A percentile compares a stretch with the other conserved stretches of the same genome.
These are phyloP conservation scores for Podarcis raffonei DNA, from an alignment of 2,113 vertebrate species.

Conservation along the genomic window DNA sequence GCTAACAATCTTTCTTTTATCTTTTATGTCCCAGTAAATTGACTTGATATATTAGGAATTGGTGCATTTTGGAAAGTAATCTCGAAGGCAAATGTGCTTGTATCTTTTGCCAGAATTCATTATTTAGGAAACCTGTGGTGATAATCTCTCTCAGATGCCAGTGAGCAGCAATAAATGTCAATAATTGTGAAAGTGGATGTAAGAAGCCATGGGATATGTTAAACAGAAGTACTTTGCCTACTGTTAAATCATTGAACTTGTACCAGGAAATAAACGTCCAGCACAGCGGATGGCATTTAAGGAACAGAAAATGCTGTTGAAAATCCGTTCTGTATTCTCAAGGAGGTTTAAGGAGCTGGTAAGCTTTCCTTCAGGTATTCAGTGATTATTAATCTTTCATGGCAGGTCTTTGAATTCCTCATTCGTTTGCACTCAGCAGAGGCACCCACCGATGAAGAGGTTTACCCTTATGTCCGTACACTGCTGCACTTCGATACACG, in stretches of 20 bases:
- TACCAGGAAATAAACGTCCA: background rate
- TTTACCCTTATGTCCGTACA: conserved; percentile 90
- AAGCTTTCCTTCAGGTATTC: background rate
- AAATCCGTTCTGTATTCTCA: background rate
- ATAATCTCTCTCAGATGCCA: conserved; percentile 1
- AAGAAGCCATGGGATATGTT: conserved; percentile 3
- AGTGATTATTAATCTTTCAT: background rate
- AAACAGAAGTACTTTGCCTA: background rate
- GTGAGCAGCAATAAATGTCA: conserved; percentile 10
- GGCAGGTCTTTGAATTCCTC: conserved; percentile 95
- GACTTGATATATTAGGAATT: background rate
- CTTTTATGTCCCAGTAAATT: background rate
- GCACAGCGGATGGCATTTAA: background rate
- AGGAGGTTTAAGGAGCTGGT: background rate
- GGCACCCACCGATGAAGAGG: conserved; percentile 86
- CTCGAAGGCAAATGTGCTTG: background rate
- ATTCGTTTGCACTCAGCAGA: conserved; percentile 92
- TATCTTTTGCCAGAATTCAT: conserved; percentile 2
- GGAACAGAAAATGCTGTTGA: background rate
- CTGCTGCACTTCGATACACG: conserved; percentile 95
- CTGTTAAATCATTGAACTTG: background rate
- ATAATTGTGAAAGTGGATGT: conserved; percentile 16
- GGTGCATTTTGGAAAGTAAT: background rate
- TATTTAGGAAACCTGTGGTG: conserved; percentile 1
- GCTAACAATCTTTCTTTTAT: background rate